Base-by-base conservation (phyloP, 2,888 invertebrate genomes). In the Nomada goodeniana region DNA sequence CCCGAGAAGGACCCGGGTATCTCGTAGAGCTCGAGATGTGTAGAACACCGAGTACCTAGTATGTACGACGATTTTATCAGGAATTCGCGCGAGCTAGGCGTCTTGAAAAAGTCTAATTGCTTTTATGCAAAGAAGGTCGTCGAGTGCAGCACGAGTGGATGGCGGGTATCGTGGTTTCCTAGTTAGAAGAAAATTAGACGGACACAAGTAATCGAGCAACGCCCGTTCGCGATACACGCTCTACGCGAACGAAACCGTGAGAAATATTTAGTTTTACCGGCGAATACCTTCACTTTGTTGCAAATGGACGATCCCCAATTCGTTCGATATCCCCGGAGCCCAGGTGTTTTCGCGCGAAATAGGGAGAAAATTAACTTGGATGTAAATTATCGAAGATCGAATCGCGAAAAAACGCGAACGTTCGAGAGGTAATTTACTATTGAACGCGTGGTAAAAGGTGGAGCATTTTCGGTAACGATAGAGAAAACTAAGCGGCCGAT, bases 281-380 rank as follows among this genome's bases (percentile, higher is more conserved):
- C n/a, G 29, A 29, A 36, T 68, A 18, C 29, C 44, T 55, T 70
- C 47, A 23, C 55, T 55, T 26, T 53, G 52, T 53, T 23, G 47
- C 18, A 10, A 7, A 18, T 53, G 23, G 23, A 20, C 29, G 23
- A 47, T 5, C 36, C 29, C 23, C 18, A 44, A 26, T 15, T 42
- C 64, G 59, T 50, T 76, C n/a, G 13, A 59, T 60, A 65, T 52
- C 18, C 53, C 10, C 53, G 60, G 52, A 20, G 20, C 50, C 23
- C 77, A 67, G 77, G 53, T 61, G 73, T 61, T n/a, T 15, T 36
- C 47, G 23, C 29, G 18, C n/a, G 23, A 53, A 77, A 26, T 26
- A 13, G 26, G n/a, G 15, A 52, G 50, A 42, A 50, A 64, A 26
- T 29, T 47, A 26, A 67, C 57, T 64, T 29, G 11, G 52, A 5